Base-by-base conservation (phyloP, 2,797 vertebrate genomes). In the Ispidina picta region DNA sequence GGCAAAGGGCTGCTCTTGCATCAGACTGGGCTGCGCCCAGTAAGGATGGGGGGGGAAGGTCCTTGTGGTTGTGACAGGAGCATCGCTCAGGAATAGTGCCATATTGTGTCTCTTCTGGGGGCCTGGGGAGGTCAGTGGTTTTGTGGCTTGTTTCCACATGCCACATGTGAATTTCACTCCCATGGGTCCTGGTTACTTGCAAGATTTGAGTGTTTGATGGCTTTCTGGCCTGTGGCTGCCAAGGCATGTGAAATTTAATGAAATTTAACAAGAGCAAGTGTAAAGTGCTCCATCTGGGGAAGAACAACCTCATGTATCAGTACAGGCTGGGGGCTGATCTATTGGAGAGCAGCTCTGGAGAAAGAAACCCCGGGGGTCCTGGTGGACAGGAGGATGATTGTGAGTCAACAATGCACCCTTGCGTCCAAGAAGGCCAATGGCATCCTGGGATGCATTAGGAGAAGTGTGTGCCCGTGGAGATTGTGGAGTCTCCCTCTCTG, bases 21-120 rank as follows among this genome's bases (percentile, higher is more conserved):
- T 94, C 94, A 94, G 74, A 64, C 58, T 2, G 6, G 83, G 92
- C 88, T 60, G 65, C 3, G 5, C 90, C 83, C 68, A 21, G 49
- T 1, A 2, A 79, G 49, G 37, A 15, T 0, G 3, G 0, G 0
- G 5, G 5, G 48, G 31, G 37, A 55, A 82, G 74, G 20, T 86
- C 59, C 43, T 35, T 6, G 7, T 46, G 64, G 74, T 58, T 86
- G 52, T 2, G 8, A 39, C 70, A 54, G 63, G 54, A 81, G n/a
- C 51, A 44, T 52, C 1, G 1, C 76, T 74, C 62, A 64, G 9
- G 59, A 74, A 25, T 58, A 69, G 64, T 75, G 51, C 4, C 9
- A 5, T 52, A 5, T 37, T n/a, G 51, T 52, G 44, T 21, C 54
- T 79, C 25, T 48, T 81, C 20, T 11, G 23, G 15, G 29, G 8